Conservation (phyloP, 2,888 invertebrate genomes). For the Acanthoscelides obtectus region DNA sequence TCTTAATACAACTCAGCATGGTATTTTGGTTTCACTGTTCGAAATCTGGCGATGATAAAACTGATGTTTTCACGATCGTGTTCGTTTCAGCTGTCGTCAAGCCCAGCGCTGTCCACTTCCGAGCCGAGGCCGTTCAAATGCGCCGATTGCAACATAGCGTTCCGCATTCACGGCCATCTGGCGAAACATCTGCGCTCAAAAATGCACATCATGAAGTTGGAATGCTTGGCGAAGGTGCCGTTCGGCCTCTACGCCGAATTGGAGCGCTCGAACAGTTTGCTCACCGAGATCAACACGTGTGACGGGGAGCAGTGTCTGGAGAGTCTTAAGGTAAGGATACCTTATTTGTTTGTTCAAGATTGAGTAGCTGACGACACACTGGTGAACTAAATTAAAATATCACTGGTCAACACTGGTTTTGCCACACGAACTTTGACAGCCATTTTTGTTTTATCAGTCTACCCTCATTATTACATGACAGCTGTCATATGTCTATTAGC, state of each 20-base stretch:
- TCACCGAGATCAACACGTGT: constrained; percentile 93
- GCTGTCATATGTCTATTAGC: no score
- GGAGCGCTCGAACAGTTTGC: constrained; percentile 81
- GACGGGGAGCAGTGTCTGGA: constrained; percentile 93
- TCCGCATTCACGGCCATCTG: constrained; percentile 93
- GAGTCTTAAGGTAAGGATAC: constrained; percentile 64
- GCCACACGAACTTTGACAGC: no score
- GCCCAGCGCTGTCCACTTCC: constrained; percentile 70
- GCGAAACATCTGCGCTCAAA: constrained; percentile 95
- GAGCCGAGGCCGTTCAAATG: constrained; percentile 97
- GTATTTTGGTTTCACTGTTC: no score
- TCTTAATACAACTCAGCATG: no score
- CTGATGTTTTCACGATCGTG: no score
- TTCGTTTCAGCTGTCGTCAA: constrained; percentile 45
- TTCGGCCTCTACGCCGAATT: constrained; percentile 93
- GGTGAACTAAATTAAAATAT: no score
- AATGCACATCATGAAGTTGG: constrained; percentile 91
- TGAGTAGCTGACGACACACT: no score
- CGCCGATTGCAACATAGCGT: constrained; percentile 92
- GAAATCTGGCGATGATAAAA: no score
- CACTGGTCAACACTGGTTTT: no score
- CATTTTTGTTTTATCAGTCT: no score
- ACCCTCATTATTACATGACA: no score
- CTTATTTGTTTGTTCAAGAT: no score
- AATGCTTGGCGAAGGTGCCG: constrained; percentile 87